Evolutionary conservation across 1,140 invertebrate genomes (phyloP), one percentile per base, ranked within the genome.

Genomic region (Drosophila ironensis): DNA sequence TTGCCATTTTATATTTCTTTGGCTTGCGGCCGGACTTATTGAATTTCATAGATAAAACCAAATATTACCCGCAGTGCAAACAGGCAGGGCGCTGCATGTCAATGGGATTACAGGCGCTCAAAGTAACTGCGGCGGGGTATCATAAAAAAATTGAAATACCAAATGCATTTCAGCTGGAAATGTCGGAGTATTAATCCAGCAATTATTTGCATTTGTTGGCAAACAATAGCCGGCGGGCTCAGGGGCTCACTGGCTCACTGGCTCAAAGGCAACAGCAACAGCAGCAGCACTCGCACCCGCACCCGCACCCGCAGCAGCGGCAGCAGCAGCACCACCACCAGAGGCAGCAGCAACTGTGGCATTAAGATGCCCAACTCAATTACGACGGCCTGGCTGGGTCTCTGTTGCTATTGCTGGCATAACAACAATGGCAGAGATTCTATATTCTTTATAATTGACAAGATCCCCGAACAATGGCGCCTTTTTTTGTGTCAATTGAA

Each of bases 401-500:
- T n/a, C n/a, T n/a, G n/a, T n/a, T n/a, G n/a, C n/a, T n/a, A n/a
- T n/a, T n/a, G n/a, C n/a, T n/a, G n/a, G n/a, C n/a, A n/a, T n/a
- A n/a, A n/a, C 6, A 45, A 59, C 53, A 61, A 60, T 59, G 56
- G 48, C 22, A 60, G 45, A 38, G 27, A 60, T 60, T 17, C 1
- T 51, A 51, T 25, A 25, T 42, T 60, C 11, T 33, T 57, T 60
- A 57, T 52, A 60, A 57, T 57, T 57, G 38, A 22, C 38, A 53
- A 9, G 38, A 27, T 7, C 3, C n/a, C n/a, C 16, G 40, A 63
- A 22, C 41, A 53, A 46, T 16, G 33, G 12, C 33, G 12, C 14
- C 14, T 3, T 22, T n/a, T n/a, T n/a, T n/a, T n/a, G n/a, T n/a
- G n/a, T n/a, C 11, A 33, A 33, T 33, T 14, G 30, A 33, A 33